Evolutionary conservation across 92 coral and sea anemone genomes (phyloP), one percentile per base, ranked within the genome.

Genomic region (Zoanthus sansibaricus): DNA sequence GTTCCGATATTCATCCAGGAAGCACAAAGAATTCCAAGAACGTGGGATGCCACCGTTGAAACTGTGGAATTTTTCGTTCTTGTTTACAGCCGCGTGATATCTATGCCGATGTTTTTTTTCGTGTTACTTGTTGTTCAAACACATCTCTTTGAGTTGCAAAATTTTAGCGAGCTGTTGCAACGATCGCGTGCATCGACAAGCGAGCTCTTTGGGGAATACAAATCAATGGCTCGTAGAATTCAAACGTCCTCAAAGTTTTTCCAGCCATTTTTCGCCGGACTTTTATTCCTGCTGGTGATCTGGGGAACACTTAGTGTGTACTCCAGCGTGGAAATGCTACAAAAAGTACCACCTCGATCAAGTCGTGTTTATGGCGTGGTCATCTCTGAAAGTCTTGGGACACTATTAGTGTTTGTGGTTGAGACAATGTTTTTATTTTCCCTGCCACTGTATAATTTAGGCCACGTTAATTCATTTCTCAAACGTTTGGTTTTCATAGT

Each of bases 221-320:
- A 89, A 56, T 30, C 89, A 58, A 18, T 86, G 59, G 47, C 93
- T 21, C 67, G 7, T 11, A 76, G 86, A 71, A 76, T 87, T 59
- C 78, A 76, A 67, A 64, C 58, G 3, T 77, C 86, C 10, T 91
- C 86, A 12, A 82, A 18, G 62, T 88, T 87, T 46, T 91, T 91
- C 56, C 93, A 91, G 64, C 82, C 88, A 20, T 91, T 74, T 69
- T 16, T 91, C n/a, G 42, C 78, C 0, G 91, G 88, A 16, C 91
- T 91, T 48, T 77, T 91, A 3, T 70, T 87, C 31, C 77, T 91
- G 33, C 37, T 91, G 77, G 89, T 87, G 6, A 47, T 91, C 2
- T 91, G 86, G 93, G 93, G 93, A 54, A 83, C 88, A 17, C 77
- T 91, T 8, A 87, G 93, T 7, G 93, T 83, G 13, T 90, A 90